phyloP scores from a whole-genome alignment of 2,888 invertebrate species.

The Sarcophaga subvicina region DNA sequence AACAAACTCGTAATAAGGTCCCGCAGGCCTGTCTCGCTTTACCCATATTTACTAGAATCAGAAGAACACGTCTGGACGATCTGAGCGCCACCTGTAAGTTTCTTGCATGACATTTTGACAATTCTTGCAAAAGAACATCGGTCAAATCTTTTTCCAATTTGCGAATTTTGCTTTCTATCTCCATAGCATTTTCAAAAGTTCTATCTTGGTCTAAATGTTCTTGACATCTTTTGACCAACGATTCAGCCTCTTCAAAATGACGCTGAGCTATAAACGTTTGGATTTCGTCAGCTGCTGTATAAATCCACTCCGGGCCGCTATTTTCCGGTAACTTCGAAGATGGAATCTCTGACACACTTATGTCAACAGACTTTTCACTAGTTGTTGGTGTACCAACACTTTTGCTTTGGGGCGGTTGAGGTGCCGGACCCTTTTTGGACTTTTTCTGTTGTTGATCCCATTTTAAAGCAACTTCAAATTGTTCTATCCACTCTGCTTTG shows the following conservation, averaged over 20 bases:
- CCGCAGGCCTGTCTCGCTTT: conserved; percentile 81
- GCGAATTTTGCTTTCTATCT: conserved; percentile 84
- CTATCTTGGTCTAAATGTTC: conserved; percentile 82
- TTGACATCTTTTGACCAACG: conserved; percentile 88
- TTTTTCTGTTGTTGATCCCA: conserved; percentile 83
- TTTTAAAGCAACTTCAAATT: conserved; percentile 95
- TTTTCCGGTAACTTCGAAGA: conserved; percentile 74
- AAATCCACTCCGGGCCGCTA: conserved; percentile 90
- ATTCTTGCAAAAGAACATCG: conserved; percentile 93
- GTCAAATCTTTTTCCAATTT: conserved; percentile 89
- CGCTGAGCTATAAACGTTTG: conserved; percentile 97
- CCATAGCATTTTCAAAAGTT: conserved; percentile 75
- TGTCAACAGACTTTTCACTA: conserved; percentile 74
- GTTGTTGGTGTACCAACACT: conserved; percentile 52
- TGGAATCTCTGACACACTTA: conserved; percentile 74
- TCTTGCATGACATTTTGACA: conserved; percentile 94
- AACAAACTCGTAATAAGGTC: conserved; percentile 79
- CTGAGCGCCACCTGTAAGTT: conserved; percentile 94
- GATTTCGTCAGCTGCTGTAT: conserved; percentile 95
- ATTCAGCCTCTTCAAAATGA: conserved; percentile 96
- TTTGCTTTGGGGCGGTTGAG: conserved; percentile 78
- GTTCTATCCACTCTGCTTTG: conserved; percentile 94
- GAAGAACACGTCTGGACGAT: conserved; percentile 91
- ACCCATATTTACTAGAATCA: conserved; percentile 85
- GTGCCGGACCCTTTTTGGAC: conserved; percentile 82